Evolutionary conservation across 2,888 invertebrate species (phyloP).

Genomic region (Atherix ibis): DNA sequence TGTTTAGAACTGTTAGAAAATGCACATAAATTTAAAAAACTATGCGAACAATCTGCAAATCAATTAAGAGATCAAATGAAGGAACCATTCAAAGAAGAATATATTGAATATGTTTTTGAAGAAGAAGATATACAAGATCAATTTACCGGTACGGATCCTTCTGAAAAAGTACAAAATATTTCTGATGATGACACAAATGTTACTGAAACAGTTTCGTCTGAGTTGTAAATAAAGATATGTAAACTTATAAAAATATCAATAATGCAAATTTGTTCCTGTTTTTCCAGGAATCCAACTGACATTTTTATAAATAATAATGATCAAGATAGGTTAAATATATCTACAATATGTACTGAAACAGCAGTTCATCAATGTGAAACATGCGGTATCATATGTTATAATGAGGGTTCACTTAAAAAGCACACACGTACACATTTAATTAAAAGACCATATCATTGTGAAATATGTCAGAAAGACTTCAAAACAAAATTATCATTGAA

Average conservation of each 20-base stretch:
- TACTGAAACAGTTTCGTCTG: too few species aligned
- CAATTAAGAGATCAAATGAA: slow-evolving; percentile 6
- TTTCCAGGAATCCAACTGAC: too few species aligned
- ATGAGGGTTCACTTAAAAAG: slow-evolving; percentile 8
- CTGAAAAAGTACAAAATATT: too few species aligned
- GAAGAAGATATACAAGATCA: slow-evolving; percentile 3
- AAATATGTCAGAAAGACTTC: slow-evolving; percentile 11
- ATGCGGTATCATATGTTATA: slow-evolving; percentile 11
- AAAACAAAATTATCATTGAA: slow-evolving; percentile 9
- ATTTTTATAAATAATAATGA: too few species aligned
- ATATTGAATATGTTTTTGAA: slow-evolving; percentile 8
- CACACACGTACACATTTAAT: slow-evolving; percentile 10
- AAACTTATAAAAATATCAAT: too few species aligned
- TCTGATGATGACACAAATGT: too few species aligned
- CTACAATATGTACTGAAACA: too few species aligned
- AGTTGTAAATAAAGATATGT: too few species aligned
- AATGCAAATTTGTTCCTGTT: too few species aligned
- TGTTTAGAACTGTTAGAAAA: slow-evolving; percentile 11
- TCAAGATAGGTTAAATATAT: too few species aligned
- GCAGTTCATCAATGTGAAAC: slow-evolving; percentile 11
- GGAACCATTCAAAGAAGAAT: slow-evolving; percentile 6
- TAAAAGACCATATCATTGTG: slow-evolving; percentile 9
- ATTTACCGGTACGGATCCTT: too few species aligned
- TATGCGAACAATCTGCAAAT: slow-evolving; percentile 10
- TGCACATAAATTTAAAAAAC: slow-evolving; percentile 11